Conservation (phyloP, 2,797 vertebrate species). For the Cyprinodon diabolis region DNA sequence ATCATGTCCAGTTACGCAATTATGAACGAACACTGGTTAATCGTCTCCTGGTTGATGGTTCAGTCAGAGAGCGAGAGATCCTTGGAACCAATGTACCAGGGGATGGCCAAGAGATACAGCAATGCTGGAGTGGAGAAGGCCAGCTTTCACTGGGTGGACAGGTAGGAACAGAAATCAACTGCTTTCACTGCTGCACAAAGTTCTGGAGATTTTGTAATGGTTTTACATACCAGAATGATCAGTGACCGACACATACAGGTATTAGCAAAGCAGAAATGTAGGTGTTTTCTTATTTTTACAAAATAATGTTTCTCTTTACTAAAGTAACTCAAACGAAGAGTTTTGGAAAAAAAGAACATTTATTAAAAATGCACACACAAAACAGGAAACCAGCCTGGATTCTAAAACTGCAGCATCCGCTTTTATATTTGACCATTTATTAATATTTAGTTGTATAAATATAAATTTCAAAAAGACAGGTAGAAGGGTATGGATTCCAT, state of each 20-base stretch:
- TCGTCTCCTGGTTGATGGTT: conserved; percentile 4
- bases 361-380: too few species aligned
- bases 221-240: neutral
- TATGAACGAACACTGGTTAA: conserved; percentile 9
- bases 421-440: too few species aligned
- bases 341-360: too few species aligned
- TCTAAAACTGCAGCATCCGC: too few species aligned
- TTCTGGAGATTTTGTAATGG: neutral
- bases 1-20: too few species aligned
- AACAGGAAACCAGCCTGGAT: too few species aligned
- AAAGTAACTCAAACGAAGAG: too few species aligned
- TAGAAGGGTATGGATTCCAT: too few species aligned
- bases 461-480: too few species aligned
- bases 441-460: too few species aligned
- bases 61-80: accelerated
- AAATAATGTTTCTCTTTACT: too few species aligned
- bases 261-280: neutral
- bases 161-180: neutral
- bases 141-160: conserved; percentile 4
- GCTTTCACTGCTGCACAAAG: neutral
- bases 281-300: neutral
- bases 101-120: neutral
- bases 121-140: neutral
- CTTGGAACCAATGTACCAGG: neutral
- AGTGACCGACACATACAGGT: neutral